phyloP scores from a whole-genome alignment of 2,888 invertebrate species.

The Ochropacha duplaris region DNA sequence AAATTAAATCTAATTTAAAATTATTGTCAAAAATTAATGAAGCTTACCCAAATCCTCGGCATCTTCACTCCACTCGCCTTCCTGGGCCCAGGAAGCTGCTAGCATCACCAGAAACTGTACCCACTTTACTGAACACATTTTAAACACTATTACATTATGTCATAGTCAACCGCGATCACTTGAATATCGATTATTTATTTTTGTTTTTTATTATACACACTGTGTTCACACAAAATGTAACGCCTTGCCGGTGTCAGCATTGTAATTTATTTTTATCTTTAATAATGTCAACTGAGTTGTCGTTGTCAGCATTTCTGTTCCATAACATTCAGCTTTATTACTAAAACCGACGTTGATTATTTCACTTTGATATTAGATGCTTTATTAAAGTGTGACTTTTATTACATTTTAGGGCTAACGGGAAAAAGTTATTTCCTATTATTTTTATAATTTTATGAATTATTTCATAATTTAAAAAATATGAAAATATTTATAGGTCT shows the following conservation, averaged over 20 bases:
- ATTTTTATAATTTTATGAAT: too few species aligned
- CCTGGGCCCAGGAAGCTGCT: constrained; percentile 75
- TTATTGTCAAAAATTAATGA: background rate
- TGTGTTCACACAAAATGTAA: constrained; percentile 3
- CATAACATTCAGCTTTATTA: constrained; percentile 5
- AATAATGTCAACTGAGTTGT: constrained; percentile 15
- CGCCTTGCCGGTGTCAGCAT: background rate
- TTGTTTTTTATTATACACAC: constrained; percentile 3
- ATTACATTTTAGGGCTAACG: too few species aligned
- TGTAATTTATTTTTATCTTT: constrained; percentile 10
- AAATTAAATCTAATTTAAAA: too few species aligned
- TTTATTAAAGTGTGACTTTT: background rate
- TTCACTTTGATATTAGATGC: background rate
- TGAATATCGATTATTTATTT: background rate
- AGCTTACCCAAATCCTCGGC: constrained; percentile 74
- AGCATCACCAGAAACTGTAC: constrained; percentile 67
- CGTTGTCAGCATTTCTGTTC: constrained; percentile 15
- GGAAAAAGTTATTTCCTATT: background rate
- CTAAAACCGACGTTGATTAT: background rate
- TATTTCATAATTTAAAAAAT: too few species aligned
- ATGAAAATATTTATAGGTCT: too few species aligned
- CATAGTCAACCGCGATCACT: constrained; percentile 4
- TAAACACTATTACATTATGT: constrained; percentile 8
- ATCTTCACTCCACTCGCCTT: constrained; percentile 79
- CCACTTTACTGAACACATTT: constrained; percentile 75